Conservation (phyloP, 2,888 invertebrate species). For the Cryptocephalus moraei region DNA sequence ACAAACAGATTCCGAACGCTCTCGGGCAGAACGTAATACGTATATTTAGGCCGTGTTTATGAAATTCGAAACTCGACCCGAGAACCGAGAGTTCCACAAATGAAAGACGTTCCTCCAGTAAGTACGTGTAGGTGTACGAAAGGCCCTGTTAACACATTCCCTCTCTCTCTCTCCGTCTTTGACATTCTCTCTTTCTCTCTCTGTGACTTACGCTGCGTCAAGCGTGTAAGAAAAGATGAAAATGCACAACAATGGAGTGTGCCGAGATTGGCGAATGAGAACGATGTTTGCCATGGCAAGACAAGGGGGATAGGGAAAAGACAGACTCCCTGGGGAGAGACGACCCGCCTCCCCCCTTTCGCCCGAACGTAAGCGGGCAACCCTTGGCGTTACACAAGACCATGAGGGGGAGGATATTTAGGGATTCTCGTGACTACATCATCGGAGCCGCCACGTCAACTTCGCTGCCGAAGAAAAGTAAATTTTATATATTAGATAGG, state of each 20-base stretch:
- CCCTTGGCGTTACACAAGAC: slow-evolving; percentile 30
- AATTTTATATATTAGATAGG: slow-evolving; percentile 6
- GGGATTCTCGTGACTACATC: slow-evolving; percentile 34
- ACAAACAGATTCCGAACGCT: no score
- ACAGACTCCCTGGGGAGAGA: slow-evolving; percentile 52
- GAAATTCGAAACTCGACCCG: no score
- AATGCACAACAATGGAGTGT: slow-evolving; percentile 31
- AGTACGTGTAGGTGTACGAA: no score
- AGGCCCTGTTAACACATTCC: no score
- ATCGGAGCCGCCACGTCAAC: slow-evolving; percentile 30
- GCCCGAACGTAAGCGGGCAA: slow-evolving; percentile 3
- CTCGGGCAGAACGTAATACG: no score
- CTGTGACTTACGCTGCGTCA: slow-evolving; percentile 10
- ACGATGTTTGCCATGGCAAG: slow-evolving; percentile 37
- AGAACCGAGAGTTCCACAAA: no score
- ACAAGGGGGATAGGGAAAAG: slow-evolving; percentile 45
- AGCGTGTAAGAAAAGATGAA: slow-evolving; percentile 16
- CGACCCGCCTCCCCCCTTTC: slow-evolving; percentile 33
- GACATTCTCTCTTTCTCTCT: no score
- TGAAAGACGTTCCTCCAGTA: no score
- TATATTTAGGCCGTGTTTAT: no score
- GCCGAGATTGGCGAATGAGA: slow-evolving; percentile 34
- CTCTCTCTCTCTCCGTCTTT: no score
- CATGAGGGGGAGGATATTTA: slow-evolving; percentile 34
- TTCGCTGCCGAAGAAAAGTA: slow-evolving; percentile 10